phyloP scores from a whole-genome alignment of 1,140 invertebrate species.

The Bombus balteatus region DNA sequence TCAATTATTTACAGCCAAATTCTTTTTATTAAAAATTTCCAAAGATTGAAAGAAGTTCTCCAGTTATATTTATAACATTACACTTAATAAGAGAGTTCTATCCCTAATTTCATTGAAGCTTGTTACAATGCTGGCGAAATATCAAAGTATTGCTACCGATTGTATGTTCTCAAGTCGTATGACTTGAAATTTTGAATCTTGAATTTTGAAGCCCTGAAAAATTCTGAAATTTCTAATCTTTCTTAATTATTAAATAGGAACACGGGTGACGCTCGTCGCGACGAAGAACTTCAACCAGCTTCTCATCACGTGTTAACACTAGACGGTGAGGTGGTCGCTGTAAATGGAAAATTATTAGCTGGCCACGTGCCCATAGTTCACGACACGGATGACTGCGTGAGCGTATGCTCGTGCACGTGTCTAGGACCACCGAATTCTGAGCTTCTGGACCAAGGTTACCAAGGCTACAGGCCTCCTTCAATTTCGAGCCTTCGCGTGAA shows the following conservation, averaged over 20 bases:
- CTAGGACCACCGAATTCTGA: constrained; percentile 80
- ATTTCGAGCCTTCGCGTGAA: constrained; percentile 78
- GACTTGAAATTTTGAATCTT: no score
- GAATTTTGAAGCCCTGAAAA: no score
- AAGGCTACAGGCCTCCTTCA: constrained; percentile 78
- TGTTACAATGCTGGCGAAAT: no score
- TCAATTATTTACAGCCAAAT: no score
- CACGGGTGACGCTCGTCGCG: constrained; percentile 93
- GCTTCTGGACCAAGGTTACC: constrained; percentile 78
- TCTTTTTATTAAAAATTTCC: no score
- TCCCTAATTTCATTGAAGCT: no score
- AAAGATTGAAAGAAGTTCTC: no score
- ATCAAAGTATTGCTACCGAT: no score
- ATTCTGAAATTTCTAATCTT: no score
- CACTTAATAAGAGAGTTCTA: no score
- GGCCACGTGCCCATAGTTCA: constrained; percentile 84
- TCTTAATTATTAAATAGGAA: constrained; percentile 85
- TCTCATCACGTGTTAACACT: constrained; percentile 90
- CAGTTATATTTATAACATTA: no score
- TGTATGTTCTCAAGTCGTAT: no score
- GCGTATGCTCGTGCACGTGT: constrained; percentile 89
- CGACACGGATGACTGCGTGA: constrained; percentile 85
- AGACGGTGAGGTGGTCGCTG: constrained; percentile 91
- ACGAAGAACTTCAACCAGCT: constrained; percentile 89
- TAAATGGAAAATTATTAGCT: constrained; percentile 86